Base-by-base conservation (phyloP, 2,113 vertebrate genomes). In the Amphilophus citrinellus region DNA sequence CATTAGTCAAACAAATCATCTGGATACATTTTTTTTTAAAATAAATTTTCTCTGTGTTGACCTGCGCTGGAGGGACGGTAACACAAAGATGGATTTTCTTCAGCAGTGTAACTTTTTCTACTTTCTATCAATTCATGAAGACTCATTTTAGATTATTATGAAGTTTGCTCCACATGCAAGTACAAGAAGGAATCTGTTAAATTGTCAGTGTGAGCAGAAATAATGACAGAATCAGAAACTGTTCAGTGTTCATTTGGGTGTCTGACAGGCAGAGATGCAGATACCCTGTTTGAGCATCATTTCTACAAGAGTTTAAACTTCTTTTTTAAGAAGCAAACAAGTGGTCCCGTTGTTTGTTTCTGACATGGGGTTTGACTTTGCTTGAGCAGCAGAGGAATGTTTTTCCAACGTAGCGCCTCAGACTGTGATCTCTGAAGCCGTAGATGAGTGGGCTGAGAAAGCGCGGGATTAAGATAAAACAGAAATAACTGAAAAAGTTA, bases 361-460 rank as follows among this genome's bases (percentile, higher is more conserved):
- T 82, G 35, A 66, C 2, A 2, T 5, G 0, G 0, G 75, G 42
- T 53, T 44, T 84, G 7, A 81, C 37, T 78, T 37, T 86, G 9
- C 79, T 13, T 32, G 77, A 81, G 59, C 56, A 90, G 87, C 87
- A 91, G 71, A 84, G 58, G 7, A 95, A 35, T 0, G 30, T 80
- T 78, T 85, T 93, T 30, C 39, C 13, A 11, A 96, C 88, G 82
- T 89, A 79, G 14, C 11, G 73, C 13, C 91, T 89, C 7, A 96
- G 88, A 30, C 22, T 90, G 83, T 94, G 87, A 65, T 96, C 96
- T 56, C 96, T 89, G 9, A 96, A 90, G 65, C 96, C 95, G 0
- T 96, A 96, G 75, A 96, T 95, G 65, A 96, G 93, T 0, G 96
- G 95, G 76, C 95, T 96, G 77, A 96, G 95, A 27, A 95, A 93